Evolutionary conservation across 2,888 invertebrate species (phyloP).

Genomic region (Chorisops tibialis): DNA sequence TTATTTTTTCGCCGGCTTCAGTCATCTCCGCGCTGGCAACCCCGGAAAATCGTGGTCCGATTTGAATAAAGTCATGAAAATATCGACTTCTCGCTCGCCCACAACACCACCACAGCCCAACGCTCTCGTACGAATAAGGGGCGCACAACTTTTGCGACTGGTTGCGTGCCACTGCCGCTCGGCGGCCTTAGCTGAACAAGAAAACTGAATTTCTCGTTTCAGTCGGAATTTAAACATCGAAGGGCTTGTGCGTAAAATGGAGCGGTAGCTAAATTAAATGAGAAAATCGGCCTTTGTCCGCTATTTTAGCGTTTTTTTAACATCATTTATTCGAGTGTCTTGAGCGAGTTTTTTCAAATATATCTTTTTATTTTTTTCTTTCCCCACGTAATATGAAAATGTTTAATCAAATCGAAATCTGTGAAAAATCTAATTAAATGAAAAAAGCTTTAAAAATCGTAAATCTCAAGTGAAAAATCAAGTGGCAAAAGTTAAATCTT

Average conservation of each 20-base stretch:
- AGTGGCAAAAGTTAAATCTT: too few species aligned
- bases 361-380: conserved; percentile 19
- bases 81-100: too few species aligned
- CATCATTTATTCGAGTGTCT: conserved; percentile 46
- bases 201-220: conserved; percentile 26
- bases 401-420: background rate
- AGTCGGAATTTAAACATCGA: conserved; percentile 51
- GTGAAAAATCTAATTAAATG: too few species aligned
- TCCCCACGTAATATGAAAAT: conserved; percentile 15
- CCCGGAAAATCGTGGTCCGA: too few species aligned
- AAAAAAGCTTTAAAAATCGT: too few species aligned
- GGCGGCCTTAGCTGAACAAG: background rate
- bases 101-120: too few species aligned
- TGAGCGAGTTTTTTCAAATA: conserved; percentile 34
- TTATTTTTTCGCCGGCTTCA: too few species aligned
- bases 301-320: conserved; percentile 61
- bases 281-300: conserved; percentile 54
- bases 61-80: too few species aligned
- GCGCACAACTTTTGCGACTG: too few species aligned
- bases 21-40: too few species aligned
- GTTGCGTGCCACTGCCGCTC: background rate
- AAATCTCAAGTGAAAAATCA: too few species aligned
- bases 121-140: too few species aligned
- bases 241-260: conserved; percentile 48
- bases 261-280: conserved; percentile 50